Percentiles rank a stretch among this genome's conserved stretches.
Conservation (phyloP, 2,113 vertebrate species). For the Tyrannus savana region DNA sequence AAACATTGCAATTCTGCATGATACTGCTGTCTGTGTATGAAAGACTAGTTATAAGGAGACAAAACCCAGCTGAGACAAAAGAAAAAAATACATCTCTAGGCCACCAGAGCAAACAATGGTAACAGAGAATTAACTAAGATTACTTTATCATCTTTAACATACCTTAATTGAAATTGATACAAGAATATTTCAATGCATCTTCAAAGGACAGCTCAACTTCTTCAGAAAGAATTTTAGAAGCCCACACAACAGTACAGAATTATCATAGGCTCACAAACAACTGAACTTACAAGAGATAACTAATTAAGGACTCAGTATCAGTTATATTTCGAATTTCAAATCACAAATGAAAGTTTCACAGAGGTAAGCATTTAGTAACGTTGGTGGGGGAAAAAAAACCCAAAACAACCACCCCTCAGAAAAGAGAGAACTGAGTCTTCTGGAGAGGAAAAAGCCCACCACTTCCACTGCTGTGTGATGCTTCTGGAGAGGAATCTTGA, state of each 20-base stretch:
- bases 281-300: neutral
- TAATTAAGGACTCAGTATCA: neutral
- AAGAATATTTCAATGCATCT: neutral
- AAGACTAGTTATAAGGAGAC: neutral
- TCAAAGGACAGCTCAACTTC: neutral
- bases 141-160: neutral
- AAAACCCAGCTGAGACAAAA: neutral
- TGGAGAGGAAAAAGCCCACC: neutral
- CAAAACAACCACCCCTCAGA: neutral
- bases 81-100: neutral
- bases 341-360: too few species aligned
- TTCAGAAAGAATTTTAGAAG: neutral
- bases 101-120: neutral
- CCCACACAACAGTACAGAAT: neutral
- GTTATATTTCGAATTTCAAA: neutral
- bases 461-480: neutral
- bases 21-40: neutral
- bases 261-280: neutral
- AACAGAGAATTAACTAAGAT: neutral
- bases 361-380: neutral
- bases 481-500: neutral
- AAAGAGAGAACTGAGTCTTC: neutral
- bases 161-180: neutral
- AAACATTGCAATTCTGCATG: neutral
- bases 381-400: neutral